Evolutionary conservation across 2,113 vertebrate genomes (phyloP), one percentile per base, ranked within the genome.

Genomic region (Elephas maximus): DNA sequence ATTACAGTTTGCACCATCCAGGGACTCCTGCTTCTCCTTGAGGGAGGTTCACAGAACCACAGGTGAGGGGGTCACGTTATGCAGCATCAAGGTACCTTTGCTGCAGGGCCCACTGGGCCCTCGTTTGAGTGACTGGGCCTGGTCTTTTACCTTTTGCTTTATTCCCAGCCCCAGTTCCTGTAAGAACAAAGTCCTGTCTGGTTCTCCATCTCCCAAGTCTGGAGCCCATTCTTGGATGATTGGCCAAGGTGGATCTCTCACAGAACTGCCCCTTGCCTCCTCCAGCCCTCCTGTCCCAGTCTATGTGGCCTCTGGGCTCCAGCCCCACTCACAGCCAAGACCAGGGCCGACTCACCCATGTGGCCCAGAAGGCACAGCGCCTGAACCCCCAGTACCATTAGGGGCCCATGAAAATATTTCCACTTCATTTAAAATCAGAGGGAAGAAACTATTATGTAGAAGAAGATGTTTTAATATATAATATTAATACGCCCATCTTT

Each of bases 61-160:
- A 0, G 8, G 15, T 1, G 6, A 37, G 51, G 20, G 8, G 1
- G 28, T 2, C 53, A 21, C 21, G 41, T 33, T 8, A 69, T 33
- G 65, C 44, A 2, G 45, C 14, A 0, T 48, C 17, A 4, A 2
- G 30, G 17, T 0, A 23, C 30, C 57, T 23, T 17, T 24, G 20
- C 9, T 7, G 51, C 45, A 45, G 65, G 24, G 23, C 30, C 41
- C 8, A 0, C 71, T 0, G 2, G 0, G 9, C 21, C 2, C 24
- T 33, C 21, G 18, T 33, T 14, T 45, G 44, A 8, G 8, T 20
- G 41, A 48, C 73, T 10, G 23, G 3, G 21, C 77, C 41, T 41
- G 44, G 51, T 33, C 53, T 84, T 4, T 2, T 1, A 1, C 7
- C 20, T 65, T 15, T 6, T 30, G 71, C 53, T 37, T 18, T 17